Evolutionary conservation across 2,113 vertebrate species (phyloP).

Genomic region (Dicentrarchus labrax): DNA sequence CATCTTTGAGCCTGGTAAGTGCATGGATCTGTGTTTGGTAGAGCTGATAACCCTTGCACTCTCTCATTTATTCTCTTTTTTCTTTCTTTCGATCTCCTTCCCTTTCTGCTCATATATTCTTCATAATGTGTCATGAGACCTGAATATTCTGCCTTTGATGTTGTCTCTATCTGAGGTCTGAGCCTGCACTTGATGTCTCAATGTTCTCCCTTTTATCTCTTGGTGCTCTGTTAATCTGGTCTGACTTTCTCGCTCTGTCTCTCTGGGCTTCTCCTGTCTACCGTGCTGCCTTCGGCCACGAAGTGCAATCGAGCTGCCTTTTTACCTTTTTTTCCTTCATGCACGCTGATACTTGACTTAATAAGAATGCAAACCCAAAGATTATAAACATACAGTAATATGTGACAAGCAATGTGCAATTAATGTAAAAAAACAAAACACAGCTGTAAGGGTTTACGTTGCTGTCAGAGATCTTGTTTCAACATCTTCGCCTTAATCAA

Average conservation of each 20-base stretch:
- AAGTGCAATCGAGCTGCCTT: not conserved
- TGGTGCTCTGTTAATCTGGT: conserved; percentile 66
- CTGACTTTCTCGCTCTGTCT: conserved; percentile 58
- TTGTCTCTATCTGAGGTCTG: conserved; percentile 70
- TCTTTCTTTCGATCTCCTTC: conserved; percentile 32
- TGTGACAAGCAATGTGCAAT: not conserved
- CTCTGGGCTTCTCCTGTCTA: conserved; percentile 53
- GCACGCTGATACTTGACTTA: not conserved
- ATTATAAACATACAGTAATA: not conserved
- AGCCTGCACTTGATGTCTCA: conserved; percentile 71
- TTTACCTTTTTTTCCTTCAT: conserved; percentile 18
- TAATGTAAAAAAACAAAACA: not conserved
- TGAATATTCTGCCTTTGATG: conserved; percentile 78
- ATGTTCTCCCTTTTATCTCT: conserved; percentile 73
- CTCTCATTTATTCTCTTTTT: conserved; percentile 66
- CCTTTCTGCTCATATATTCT: conserved; percentile 68
- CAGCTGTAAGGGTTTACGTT: not conserved
- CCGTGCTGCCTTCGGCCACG: conserved; percentile 9
- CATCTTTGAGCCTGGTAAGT: conserved; percentile 69
- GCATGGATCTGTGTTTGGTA: conserved; percentile 55
- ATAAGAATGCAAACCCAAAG: not conserved
- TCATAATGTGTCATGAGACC: conserved; percentile 67
- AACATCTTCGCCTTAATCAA: not conserved
- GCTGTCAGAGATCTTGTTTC: conserved; percentile 7
- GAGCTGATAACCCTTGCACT: conserved; percentile 56